Evolutionary conservation across 2,113 vertebrate species (phyloP), one percentile per base, ranked within the genome.

Genomic region (Gymnorhina tibicen): DNA sequence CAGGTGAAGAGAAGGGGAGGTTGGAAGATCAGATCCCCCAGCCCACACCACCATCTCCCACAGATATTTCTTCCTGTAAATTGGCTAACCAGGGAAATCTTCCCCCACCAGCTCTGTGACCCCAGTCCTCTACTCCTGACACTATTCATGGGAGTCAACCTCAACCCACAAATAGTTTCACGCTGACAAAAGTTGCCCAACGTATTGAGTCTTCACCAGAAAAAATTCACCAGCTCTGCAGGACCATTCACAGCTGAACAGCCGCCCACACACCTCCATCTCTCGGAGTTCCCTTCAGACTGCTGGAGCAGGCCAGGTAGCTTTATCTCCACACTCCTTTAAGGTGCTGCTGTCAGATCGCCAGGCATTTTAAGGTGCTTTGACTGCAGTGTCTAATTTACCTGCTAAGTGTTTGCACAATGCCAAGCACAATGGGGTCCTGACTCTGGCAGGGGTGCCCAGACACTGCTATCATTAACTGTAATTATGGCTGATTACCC

Each of bases 151-250:
- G 44, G 49, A 94, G 64, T 49, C 66, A 94, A 33, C 80, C 69
- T 96, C 91, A 97, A 85, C 39, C 89, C 94, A 95, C 84, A 94
- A 79, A 91, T 68, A 95, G 69, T 94, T 96, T 89, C 49, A 64
- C 0, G 0, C 69, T 91, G 89, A 89, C 80, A 78, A 60, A 72
- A 35, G 58, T 93, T 92, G 85, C 79, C 82, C 72, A 92, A 83
- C 1, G 1, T 47, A 18, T 56, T 91, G 69, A 85, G 60, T 56
- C 68, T 91, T 84, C 89, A 78, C 56, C 35, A 81, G 84, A 86
- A 91, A 95, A 80, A 75, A 93, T 20, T 67, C 77, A 85, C 28
- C 56, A 75, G 49, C 62, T 87, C 84, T 79, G 66, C 87, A 93
- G 88, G 76, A 68, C 44, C 44, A 52, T 64, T 77, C n/a, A 19